phyloP scores from a whole-genome alignment of 2,888 invertebrate species.

The Lasioglossum pauxillum region DNA sequence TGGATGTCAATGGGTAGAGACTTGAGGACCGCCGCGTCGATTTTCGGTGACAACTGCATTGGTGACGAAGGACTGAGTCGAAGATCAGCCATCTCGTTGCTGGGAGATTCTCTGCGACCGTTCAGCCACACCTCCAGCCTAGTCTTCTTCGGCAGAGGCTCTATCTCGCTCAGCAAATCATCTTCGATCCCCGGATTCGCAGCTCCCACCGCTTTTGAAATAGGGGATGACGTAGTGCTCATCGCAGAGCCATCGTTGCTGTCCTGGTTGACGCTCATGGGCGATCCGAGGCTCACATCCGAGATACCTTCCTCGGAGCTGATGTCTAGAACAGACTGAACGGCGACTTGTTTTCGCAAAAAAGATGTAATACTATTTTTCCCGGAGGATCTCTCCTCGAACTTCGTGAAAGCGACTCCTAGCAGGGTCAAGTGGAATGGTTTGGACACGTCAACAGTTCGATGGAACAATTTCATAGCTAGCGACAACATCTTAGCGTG shows the following conservation, averaged over 20 bases:
- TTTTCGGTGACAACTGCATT: constrained; percentile 85
- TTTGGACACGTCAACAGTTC: constrained; percentile 89
- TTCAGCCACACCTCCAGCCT: constrained; percentile 85
- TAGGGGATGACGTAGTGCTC: constrained; percentile 64
- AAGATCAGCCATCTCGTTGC: constrained; percentile 82
- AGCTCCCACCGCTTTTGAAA: constrained; percentile 65
- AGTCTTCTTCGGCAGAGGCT: constrained; percentile 91
- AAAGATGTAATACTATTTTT: constrained; percentile 91
- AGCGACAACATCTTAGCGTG: constrained; percentile 89
- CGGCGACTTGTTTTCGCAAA: constrained; percentile 91
- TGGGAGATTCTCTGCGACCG: constrained; percentile 84
- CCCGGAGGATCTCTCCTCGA: constrained; percentile 89
- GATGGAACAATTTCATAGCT: constrained; percentile 91
- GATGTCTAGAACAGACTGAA: constrained; percentile 88
- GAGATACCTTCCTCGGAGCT: constrained; percentile 79
- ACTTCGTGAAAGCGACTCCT: constrained; percentile 93
- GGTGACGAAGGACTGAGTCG: constrained; percentile 79
- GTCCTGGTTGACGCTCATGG: constrained; percentile 81
- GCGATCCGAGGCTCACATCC: constrained; percentile 84
- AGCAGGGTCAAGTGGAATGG: constrained; percentile 92
- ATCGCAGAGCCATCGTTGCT: constrained; percentile 78
- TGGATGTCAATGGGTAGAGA: constrained; percentile 90
- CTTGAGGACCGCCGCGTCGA: constrained; percentile 87
- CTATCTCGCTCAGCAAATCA: constrained; percentile 86
- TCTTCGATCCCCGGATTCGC: constrained; percentile 73